phyloP scores from a whole-genome alignment of 2,797 vertebrate species.

The Sebastes minor region DNA sequence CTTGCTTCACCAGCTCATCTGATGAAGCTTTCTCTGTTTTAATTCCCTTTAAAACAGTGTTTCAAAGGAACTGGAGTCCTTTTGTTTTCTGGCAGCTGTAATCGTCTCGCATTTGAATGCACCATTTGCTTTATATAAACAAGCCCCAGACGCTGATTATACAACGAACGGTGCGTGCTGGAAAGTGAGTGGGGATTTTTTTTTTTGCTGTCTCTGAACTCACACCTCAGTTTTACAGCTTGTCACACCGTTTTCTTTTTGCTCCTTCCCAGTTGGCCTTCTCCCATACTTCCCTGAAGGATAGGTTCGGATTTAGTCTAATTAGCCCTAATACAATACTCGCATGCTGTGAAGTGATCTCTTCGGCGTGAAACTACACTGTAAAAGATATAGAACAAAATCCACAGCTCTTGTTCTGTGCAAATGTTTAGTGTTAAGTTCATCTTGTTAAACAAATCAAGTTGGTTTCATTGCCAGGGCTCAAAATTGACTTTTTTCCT shows the following conservation, averaged over 20 bases:
- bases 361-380: neutral
- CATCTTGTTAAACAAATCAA: neutral
- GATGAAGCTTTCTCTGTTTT: conserved; percentile 24
- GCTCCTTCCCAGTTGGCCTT: neutral
- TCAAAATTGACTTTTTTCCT: no score
- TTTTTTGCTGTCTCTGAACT: neutral
- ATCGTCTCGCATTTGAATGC: conserved; percentile 45
- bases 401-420: neutral
- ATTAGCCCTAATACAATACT: neutral
- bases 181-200: neutral
- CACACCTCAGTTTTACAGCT: conserved; percentile 11
- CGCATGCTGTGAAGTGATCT: neutral
- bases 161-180: neutral
- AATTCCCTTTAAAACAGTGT: conserved; percentile 26
- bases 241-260: neutral
- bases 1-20: conserved; percentile 25
- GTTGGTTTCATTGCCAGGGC: neutral
- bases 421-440: neutral
- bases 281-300: neutral
- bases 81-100: conserved; percentile 52
- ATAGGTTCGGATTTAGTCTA: neutral
- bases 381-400: neutral
- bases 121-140: conserved; percentile 49
- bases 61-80: conserved; percentile 32
- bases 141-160: conserved; percentile 44